Evolutionary conservation across 2,888 invertebrate genomes (phyloP), one percentile per base, ranked within the genome.

Genomic region (Gastracanthus pulcherrimus): DNA sequence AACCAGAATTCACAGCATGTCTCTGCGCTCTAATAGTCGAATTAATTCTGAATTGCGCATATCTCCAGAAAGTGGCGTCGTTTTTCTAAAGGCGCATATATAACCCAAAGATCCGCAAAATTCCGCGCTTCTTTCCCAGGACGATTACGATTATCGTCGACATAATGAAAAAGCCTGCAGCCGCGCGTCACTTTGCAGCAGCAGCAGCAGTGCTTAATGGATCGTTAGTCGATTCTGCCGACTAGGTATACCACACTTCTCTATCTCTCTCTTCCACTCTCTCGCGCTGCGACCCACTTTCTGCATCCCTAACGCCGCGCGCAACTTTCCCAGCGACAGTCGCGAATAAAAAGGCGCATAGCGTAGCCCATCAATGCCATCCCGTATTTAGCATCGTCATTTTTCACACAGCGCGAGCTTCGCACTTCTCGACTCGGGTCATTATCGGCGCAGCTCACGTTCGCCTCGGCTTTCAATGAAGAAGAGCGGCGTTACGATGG

Each of bases 221-320:
- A 76, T 76, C 66, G 51, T 76, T 64, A 36, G 66, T 23, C n/a
- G 66, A 55, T 70, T 70, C 69, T 34, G 19, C 13, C 11, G 9
- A 55, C 26, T 9, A 34, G 62, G n/a, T n/a, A n/a, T n/a, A n/a
- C n/a, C n/a, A n/a, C n/a, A n/a, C n/a, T n/a, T n/a, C n/a, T n/a
- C n/a, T n/a, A n/a, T n/a, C n/a, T n/a, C n/a, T n/a, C n/a, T n/a
- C n/a, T n/a, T n/a, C n/a, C n/a, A n/a, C n/a, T n/a, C n/a, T n/a
- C n/a, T n/a, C n/a, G n/a, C n/a, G n/a, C n/a, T 36, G 36, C 36
- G 69, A 70, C 69, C 51, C 69, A 70, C 51, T 70, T 70, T 48
- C 16, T 5, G 5, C 29, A 3, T 11, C 58, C 11, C 13, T n/a
- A 45, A n/a, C 13, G 16, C 45, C 16, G n/a, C 45, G 45, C 45